These are phyloP conservation scores for Electrophaes corylata DNA, from an alignment of 2,888 invertebrate genomes.

Conservation along the genomic window DNA sequence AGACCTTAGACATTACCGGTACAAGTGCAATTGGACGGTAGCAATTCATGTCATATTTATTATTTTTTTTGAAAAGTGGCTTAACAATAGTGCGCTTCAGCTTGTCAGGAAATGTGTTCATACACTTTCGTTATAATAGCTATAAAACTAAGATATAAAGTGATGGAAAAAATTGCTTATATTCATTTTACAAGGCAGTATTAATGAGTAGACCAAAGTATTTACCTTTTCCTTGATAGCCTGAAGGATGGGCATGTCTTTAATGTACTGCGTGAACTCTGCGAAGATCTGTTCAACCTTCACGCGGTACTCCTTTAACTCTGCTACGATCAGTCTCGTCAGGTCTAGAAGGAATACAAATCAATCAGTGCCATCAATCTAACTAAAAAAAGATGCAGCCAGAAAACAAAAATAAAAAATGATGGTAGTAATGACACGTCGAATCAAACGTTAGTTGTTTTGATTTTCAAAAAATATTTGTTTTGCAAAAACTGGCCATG, in stretches of 20 bases:
- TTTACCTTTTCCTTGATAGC: constrained; percentile 71
- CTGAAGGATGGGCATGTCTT: constrained; percentile 67
- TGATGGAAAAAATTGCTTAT: neutral
- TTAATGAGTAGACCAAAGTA: neutral
- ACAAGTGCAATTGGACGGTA: no score
- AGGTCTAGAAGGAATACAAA: constrained; percentile 56
- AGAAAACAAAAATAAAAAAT: neutral
- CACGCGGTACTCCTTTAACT: constrained; percentile 71
- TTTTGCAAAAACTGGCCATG: no score
- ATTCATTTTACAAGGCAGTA: no score
- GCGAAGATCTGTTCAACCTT: constrained; percentile 57
- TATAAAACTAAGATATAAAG: neutral
- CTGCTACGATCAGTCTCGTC: constrained; percentile 68
- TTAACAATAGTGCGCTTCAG: no score
- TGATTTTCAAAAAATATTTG: no score
- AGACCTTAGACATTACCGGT: no score
- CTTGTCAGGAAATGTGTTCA: no score
- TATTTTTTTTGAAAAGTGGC: no score
- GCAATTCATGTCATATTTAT: no score
- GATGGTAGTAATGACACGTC: neutral
- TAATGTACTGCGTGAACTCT: constrained; percentile 66
- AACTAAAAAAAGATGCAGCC: neutral
- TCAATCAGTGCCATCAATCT: neutral
- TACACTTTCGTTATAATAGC: no score
- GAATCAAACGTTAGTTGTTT: neutral